Evolutionary conservation across 2,888 invertebrate genomes (phyloP), one percentile per base, ranked within the genome.

Genomic region (Napeogenes inachia): DNA sequence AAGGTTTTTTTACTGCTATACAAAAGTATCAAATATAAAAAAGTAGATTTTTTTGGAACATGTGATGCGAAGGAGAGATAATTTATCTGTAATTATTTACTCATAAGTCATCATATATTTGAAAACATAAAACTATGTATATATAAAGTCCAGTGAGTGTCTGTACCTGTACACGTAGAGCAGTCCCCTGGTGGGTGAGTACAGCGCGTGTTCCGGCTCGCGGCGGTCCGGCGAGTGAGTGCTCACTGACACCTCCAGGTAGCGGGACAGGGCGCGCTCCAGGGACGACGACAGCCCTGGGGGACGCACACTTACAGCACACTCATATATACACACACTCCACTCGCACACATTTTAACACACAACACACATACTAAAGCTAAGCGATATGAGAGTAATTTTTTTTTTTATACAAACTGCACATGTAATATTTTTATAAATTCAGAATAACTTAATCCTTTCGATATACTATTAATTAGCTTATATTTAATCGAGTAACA

Each of bases 121-220:
- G 6, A 13, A 3, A 2, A 5, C 2, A 47, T 4, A 13, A 13
- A 47, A 13, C 4, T 8, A 5, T 13, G n/a, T 6, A 13, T 47
- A 47, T n/a, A 4, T 47, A 13, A 13, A 10, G 21, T 47, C n/a
- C 13, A 13, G 47, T 13, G 13, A 13, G 47, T 47, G 47, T 47
- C 8, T 64, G 85, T 87, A 97, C 97, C 95, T 96, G 85, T 98
- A 98, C 6, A 98, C 95, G 84, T 95, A 95, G 70, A 99, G 92
- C 35, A 91, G 92, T 38, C 96, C 95, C 70, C 93, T 93, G 0
- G 95, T 94, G 50, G 95, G 94, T 71, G 96, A 95, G 81, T 98
- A 99, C 72, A 99, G 94, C 73, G 96, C 93, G 87, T 96, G 97
- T 79, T 99, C 98, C 0, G 98, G 98, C 80, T 99, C 99, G 30